Conservation (phyloP, 2,797 vertebrate genomes). For the Euphonia xanthogaster region DNA sequence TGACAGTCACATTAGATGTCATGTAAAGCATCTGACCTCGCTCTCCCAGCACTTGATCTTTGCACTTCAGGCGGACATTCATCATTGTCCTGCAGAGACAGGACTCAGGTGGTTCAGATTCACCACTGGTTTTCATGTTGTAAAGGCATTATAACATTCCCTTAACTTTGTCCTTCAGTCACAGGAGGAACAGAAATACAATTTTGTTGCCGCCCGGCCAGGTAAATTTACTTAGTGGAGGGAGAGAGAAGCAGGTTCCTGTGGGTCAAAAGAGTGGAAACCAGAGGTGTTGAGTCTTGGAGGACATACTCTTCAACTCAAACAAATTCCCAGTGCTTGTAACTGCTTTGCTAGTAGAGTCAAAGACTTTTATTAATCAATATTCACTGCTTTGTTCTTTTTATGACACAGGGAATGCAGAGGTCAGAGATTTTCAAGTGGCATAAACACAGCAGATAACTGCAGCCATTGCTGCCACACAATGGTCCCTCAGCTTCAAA, state of each 20-base stretch:
- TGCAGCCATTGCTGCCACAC: neutral
- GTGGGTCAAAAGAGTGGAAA: neutral
- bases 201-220: neutral
- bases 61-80: conserved; percentile 71
- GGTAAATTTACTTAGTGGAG: neutral
- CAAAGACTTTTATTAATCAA: conserved; percentile 37
- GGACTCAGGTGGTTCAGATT: conserved; percentile 72
- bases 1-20: conserved; percentile 82
- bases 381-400: conserved; percentile 48
- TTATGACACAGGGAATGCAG: conserved; percentile 51
- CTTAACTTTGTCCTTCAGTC: neutral
- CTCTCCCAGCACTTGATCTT: conserved; percentile 75
- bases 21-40: conserved; percentile 77
- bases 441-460: conserved; percentile 41
- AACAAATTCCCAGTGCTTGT: neutral
- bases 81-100: conserved; percentile 68
- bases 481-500: conserved; percentile 37
- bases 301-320: neutral
- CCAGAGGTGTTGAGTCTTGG: neutral
- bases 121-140: conserved; percentile 31
- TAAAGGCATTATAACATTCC: neutral
- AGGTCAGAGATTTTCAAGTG: conserved; percentile 64
- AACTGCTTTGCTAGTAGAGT: conserved; percentile 15
- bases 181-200: neutral
- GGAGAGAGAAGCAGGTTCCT: neutral